Evolutionary conservation across 2,797 vertebrate genomes (phyloP).

Genomic region (Lutjanus argentimaculatus): DNA sequence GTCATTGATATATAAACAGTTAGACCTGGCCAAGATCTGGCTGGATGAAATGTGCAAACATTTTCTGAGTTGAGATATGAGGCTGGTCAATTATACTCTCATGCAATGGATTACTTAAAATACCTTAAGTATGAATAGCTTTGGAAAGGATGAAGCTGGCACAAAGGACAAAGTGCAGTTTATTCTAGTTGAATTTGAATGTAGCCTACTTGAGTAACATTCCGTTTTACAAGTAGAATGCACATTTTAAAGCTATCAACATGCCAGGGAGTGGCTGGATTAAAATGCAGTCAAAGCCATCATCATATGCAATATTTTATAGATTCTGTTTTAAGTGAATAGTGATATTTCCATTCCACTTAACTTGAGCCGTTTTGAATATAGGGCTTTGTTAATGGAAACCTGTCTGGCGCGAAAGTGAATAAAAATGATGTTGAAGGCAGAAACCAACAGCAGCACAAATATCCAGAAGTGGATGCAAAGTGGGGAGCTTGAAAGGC

Average conservation of each 20-base stretch:
- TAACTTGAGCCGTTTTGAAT: not conserved
- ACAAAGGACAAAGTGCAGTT: constrained; percentile 23
- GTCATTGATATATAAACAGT: not conserved
- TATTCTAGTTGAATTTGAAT: not conserved
- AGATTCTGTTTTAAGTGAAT: not conserved
- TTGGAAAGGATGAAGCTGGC: not conserved
- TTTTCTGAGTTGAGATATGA: not conserved
- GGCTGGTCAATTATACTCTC: not conserved
- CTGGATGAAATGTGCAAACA: not conserved
- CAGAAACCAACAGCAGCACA: constrained; percentile 24
- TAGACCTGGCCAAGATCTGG: not conserved
- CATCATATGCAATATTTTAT: not conserved
- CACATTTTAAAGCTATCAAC: not conserved
- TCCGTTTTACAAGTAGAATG: not conserved
- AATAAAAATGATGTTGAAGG: constrained; percentile 11
- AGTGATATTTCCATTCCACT: not conserved
- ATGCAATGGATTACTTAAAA: not conserved
- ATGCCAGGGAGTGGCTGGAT: not conserved
- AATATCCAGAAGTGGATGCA: constrained; percentile 46
- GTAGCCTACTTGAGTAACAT: not conserved
- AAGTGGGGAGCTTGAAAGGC: constrained; percentile 50
- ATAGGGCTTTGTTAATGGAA: not conserved
- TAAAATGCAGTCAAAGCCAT: not conserved
- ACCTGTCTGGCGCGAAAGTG: not conserved
- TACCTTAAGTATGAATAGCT: not conserved